Base-by-base conservation (phyloP, 2,797 vertebrate genomes). In the Coilia nasus region DNA sequence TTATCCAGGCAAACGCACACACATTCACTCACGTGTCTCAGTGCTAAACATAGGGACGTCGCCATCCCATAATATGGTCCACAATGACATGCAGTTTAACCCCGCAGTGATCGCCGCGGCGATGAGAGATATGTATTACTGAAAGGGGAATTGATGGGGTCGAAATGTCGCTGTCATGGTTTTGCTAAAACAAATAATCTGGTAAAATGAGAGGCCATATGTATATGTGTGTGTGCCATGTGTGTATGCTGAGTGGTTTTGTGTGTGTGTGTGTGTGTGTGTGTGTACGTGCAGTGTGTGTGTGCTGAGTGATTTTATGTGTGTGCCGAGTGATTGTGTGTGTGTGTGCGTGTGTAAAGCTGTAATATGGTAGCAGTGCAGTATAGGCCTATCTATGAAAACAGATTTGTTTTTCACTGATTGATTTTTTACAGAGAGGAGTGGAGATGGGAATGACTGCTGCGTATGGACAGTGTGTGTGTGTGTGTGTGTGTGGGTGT, bases 141-240 rank as follows among this genome's bases (percentile, higher is more conserved):
- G 9, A 54, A 54, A 54, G 14, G 50, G 50, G 50, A 54, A 54
- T 9, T 10, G 50, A 23, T n/a, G n/a, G 60, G 60, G n/a, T 23
- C 60, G 25, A 62, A 23, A 62, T 23, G 60, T 62, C 60, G 25
- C n/a, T 2, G 21, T n/a, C n/a, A 23, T n/a, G 60, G 60, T 25
- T 25, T 10, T 2, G 21, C n/a, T n/a, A 25, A 62, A 7, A 25
- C n/a, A 62, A 9, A 7, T 62, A 62, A 62, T 62, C 60, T n/a
- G n/a, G 60, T 62, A 1, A 62, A 25, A 62, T 62, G 60, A 62
- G n/a, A 62, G 7, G 60, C 60, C 1, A 3, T 62, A 7, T 62
- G 60, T 23, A 7, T 67, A 19, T 67, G 62, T 67, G 87, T 90
- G 83, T 85, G 15, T 78, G 15, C 31, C n/a, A n/a, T n/a, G n/a